Evolutionary conservation across 2,797 vertebrate genomes (phyloP).

Genomic region (Perodicticus potto): DNA sequence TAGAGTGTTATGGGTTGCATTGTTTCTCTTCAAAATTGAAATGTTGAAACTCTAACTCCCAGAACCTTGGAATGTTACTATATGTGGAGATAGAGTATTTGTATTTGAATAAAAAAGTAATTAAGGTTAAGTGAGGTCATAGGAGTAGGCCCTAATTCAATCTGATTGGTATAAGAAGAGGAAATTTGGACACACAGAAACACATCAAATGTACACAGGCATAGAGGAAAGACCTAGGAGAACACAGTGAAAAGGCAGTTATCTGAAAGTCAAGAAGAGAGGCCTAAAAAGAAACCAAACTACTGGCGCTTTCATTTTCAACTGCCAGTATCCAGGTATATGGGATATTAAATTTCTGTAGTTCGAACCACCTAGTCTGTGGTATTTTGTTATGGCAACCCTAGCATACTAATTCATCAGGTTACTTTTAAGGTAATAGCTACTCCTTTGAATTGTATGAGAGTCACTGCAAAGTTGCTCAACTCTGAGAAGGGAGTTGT

Average conservation of each 20-base stretch:
- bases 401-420: not conserved
- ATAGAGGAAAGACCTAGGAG: not conserved
- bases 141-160: not conserved
- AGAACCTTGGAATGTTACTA: not conserved
- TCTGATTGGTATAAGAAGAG: not conserved
- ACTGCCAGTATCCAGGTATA: not conserved
- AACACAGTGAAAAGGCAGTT: not conserved
- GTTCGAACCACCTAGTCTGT: not conserved
- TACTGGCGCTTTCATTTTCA: not conserved
- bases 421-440: not conserved
- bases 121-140: not conserved
- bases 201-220: not conserved
- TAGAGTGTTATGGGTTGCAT: not conserved
- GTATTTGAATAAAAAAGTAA: not conserved
- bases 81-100: not conserved
- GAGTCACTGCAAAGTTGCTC: not conserved
- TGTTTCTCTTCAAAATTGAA: not conserved
- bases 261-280: not conserved
- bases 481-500: not conserved
- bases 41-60: not conserved
- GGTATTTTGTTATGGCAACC: not conserved
- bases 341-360: not conserved
- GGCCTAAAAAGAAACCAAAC: not conserved
- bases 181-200: not conserved
- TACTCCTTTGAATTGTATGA: not conserved